Evolutionary conservation across 2,888 invertebrate genomes (phyloP), one percentile per base, ranked within the genome.

Genomic region (Pemphredon lugubris): DNA sequence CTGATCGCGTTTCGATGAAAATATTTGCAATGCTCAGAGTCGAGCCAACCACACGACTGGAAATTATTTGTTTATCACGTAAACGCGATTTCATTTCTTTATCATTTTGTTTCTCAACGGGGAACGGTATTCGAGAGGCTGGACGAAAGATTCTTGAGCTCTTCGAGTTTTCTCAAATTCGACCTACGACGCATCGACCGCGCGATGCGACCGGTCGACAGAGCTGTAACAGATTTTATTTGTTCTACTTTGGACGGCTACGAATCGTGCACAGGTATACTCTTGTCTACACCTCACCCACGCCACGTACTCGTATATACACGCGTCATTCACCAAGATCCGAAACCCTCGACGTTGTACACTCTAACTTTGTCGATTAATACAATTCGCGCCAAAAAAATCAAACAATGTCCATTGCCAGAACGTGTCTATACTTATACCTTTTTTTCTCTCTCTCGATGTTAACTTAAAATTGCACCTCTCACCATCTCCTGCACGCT

Each of bases 191-290:
- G 30, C 14, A 13, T 42, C 20, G 32, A 26, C 30, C 34, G 39
- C 45, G 64, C 9, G 18, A 16, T 45, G 75, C 82, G 81, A 81
- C 77, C 75, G 77, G 57, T 80, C 77, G 81, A 75, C 81, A 69
- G 78, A 68, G 65, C 77, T 82, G 77, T 77, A 73, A 80, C 73
- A 77, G 80, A 82, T 72, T 79, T 81, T 77, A 82, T 82, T 75
- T 80, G 77, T 80, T 81, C 83, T 82, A 79, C 79, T 79, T 79
- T 79, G 79, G 75, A 79, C 79, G 81, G 81, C 79, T 79, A 81
- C 75, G 79, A 79, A 79, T 81, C 81, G 79, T 81, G 81, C 79
- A 79, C 79, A 79, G 79, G 70, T 77, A 79, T 77, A 79, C 80
- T 74, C 68, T 79, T 69, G 66, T 69, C 26, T 63, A 79, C 80